Percentiles rank a stretch among this genome's conserved stretches.
Conservation (phyloP, 2,888 invertebrate genomes). For the Macaria liturata region DNA sequence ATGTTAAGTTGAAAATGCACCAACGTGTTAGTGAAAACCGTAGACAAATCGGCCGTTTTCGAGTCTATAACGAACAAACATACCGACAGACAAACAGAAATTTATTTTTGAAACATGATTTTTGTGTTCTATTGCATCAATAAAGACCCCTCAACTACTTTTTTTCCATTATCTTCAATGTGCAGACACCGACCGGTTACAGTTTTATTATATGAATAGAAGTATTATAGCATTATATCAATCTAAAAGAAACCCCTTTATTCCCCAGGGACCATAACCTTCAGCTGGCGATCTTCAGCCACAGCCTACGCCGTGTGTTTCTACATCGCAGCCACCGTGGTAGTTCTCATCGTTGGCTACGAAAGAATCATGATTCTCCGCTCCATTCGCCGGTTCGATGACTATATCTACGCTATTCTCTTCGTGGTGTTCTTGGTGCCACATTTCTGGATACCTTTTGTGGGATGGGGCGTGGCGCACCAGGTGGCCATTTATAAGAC, state of each 20-base stretch:
- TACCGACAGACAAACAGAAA: too few relatives aligned
- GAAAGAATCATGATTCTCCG: slow-evolving; percentile 84
- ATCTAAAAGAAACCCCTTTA: background rate
- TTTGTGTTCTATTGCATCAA: too few relatives aligned
- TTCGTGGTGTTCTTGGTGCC: slow-evolving; percentile 87
- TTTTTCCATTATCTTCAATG: too few relatives aligned
- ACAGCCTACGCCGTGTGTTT: slow-evolving; percentile 86
- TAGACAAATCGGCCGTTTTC: too few relatives aligned
- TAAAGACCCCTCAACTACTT: too few relatives aligned
- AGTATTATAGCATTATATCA: too few relatives aligned
- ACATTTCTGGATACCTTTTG: slow-evolving; percentile 88
- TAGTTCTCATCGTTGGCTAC: slow-evolving; percentile 84
- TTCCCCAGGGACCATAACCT: slow-evolving; percentile 80
- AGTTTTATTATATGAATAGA: too few relatives aligned
- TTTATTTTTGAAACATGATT: too few relatives aligned
- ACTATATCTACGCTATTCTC: slow-evolving; percentile 87
- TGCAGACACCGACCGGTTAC: too few relatives aligned
- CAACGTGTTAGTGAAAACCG: too few relatives aligned
- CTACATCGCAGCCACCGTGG: slow-evolving; percentile 81
- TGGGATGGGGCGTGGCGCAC: slow-evolving; percentile 87
- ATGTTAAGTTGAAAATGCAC: too few relatives aligned
- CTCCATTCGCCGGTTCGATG: slow-evolving; percentile 85
- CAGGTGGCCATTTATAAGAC: slow-evolving; percentile 88
- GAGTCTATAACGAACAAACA: too few relatives aligned
- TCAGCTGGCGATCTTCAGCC: slow-evolving; percentile 85